Conservation (phyloP, 2,797 vertebrate species). For the Platyrinchus mystaceus region DNA sequence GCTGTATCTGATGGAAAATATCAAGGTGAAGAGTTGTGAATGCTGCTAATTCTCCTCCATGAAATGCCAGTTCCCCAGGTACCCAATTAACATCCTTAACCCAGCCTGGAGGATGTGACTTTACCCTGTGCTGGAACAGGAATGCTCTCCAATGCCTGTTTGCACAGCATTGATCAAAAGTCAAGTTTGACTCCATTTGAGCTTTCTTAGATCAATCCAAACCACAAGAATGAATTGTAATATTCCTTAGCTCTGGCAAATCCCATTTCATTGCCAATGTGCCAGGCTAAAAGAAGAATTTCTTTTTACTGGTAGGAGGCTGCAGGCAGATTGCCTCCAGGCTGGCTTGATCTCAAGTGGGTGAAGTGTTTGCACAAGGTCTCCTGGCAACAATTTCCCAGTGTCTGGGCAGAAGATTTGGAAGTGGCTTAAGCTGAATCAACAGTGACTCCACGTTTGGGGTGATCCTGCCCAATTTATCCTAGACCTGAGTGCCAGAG, state of each 20-base stretch:
- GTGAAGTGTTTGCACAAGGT: not conserved
- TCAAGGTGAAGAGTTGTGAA: not conserved
- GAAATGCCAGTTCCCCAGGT: constrained; percentile 32
- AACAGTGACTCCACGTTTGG: not conserved
- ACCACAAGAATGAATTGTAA: not conserved
- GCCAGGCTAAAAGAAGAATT: not conserved
- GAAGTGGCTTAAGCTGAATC: not conserved
- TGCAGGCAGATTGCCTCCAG: not conserved
- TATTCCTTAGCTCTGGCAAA: not conserved
- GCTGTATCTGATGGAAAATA: not conserved
- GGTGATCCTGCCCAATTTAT: not conserved
- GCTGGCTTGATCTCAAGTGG: not conserved
- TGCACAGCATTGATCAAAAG: not conserved
- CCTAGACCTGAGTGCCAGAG: not conserved
- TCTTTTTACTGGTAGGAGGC: not conserved
- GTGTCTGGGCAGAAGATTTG: not conserved
- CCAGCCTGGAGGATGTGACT: not conserved
- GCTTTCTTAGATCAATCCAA: not conserved
- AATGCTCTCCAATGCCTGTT: not conserved
- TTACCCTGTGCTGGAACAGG: not conserved
- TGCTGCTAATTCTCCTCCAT: not conserved
- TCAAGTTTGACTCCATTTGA: not conserved
- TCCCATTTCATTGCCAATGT: not conserved
- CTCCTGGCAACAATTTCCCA: not conserved
- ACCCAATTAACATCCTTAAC: not conserved